Base-by-base conservation (phyloP, 2,797 vertebrate genomes). In the Eupleurogrammus muticus region DNA sequence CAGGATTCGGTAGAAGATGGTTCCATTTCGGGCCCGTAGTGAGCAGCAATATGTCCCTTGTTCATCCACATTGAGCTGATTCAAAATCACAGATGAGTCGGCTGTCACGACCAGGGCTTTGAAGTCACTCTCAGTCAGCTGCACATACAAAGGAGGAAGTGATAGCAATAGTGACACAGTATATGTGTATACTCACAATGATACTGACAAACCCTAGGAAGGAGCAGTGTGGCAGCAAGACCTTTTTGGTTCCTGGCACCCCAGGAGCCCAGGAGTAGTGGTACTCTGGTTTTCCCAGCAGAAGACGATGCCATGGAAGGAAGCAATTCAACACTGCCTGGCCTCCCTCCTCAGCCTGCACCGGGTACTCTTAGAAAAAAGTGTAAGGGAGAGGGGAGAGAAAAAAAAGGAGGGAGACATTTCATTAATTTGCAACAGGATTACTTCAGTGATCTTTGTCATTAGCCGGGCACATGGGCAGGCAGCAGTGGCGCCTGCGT, bases 301-400 rank as follows among this genome's bases (percentile, higher is more conserved):
- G 67, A 61, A 93, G 78, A 46, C 23, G 75, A 32, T 95, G 94
- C 94, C 94, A 95, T 2, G 91, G 80, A 16, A 84, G 85, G 58
- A 90, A 93, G 85, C 94, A 95, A 66, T 93, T 71, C 62, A 95
- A 20, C 61, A 93, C 75, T 1, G 80, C 91, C 76, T 94, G 91
- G 50, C 73, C 87, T 51, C 86, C 91, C 70, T 93, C 93, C 24
- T 87, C 75, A 23, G 84, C 92, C 64, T 86, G 42, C 70, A 94
- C 16, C 1, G 42, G 59, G 51, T 66, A 17, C 34, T 79, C 91
- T 93, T n/a, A 66, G 59, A 66, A 56, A 52, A 51, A 56, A 19
- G 36, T 58, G 20, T 5, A 24, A 40, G 47, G 19, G 46, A 54
- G 57, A 53, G n/a, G 49, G 23, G 40, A 11, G 21, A 28, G 14